Percentiles rank a stretch among this genome's conserved stretches.
Conservation (phyloP, 1,140 invertebrate species). For the Calosoma granatense region DNA sequence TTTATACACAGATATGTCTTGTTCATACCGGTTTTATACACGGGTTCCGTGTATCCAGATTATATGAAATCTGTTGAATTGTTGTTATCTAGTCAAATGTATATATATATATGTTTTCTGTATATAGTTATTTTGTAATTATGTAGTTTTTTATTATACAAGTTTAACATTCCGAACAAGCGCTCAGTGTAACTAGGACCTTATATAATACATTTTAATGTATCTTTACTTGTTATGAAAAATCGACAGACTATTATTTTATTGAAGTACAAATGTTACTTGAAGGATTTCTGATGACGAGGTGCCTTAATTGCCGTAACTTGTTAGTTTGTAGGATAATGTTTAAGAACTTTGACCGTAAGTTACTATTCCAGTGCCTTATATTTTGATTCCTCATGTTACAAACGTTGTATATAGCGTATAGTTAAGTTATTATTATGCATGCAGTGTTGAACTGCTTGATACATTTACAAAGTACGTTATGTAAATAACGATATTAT, state of each 20-base stretch:
- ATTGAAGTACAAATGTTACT: slow-evolving; percentile 1
- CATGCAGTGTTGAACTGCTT: no score
- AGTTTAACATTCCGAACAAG: slow-evolving; percentile 4
- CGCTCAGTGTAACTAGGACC: not conserved
- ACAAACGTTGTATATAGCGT: not conserved
- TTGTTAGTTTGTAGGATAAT: not conserved
- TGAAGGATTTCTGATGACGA: not conserved
- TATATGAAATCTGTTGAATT: not conserved
- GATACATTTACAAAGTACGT: no score
- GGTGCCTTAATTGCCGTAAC: not conserved
- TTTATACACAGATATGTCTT: not conserved
- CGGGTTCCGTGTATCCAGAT: no score
- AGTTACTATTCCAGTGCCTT: not conserved
- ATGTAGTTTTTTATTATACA: not conserved
- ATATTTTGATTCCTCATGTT: not conserved
- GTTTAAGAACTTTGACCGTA: not conserved
- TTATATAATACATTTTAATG: not conserved
- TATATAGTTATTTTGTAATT: not conserved
- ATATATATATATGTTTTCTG: not conserved
- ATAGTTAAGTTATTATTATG: no score
- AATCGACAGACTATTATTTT: not conserved
- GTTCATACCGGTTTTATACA: not conserved
- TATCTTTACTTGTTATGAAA: not conserved
- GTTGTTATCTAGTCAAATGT: slow-evolving; percentile 4
- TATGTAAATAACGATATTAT: no score